Base-by-base conservation (phyloP, 2,113 vertebrate species). In the Rhegmatorhina hoffmannsi region DNA sequence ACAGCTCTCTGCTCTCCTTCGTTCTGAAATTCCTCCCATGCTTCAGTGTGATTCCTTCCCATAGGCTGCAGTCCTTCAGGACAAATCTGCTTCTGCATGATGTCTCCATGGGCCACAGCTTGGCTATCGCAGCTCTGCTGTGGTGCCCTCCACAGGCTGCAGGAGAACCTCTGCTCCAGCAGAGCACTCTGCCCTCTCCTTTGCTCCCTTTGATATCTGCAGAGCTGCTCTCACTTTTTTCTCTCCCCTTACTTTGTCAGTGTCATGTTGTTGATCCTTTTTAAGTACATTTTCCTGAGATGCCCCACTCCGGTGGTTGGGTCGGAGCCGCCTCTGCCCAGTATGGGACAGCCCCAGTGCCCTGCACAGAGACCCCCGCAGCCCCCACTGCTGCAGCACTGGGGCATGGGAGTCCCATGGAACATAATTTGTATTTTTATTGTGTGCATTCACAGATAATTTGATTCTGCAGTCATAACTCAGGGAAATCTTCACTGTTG, bases 301-400 rank as follows among this genome's bases (percentile, higher is more conserved):
- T 1, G 3, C 13, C 36, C 11, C 11, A 9, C 24, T 3, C 6
- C 0, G 5, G 8, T 8, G 46, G 11, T 23, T 0, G 0, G 4
- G 13, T 3, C 15, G 50, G 36, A 85, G 14, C 13, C 1, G 4
- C 5, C 63, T 40, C 52, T 19, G 33, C n/a, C 36, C 0, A 1
- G 31, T 38, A 55, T n/a, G n/a, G 29, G 47, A 24, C 47, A 24
- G n/a, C 28, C 62, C 47, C 1, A 0, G 14, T 16, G 19, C 12
- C 17, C 23, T 16, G 38, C n/a, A 34, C 0, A 0, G 15, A n/a
- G 5, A 20, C 8, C 2, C n/a, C 1, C 31, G 1, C 31, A 38
- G 38, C 5, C 43, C 33, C 53, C 0, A 0, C 26, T 21, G 34
- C 38, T 29, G 40, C 53, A 26, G 6, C 1, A 0, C 29, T 33